Evolutionary conservation across 2,797 vertebrate species (phyloP).

Genomic region (Bovichtus diacanthus): DNA sequence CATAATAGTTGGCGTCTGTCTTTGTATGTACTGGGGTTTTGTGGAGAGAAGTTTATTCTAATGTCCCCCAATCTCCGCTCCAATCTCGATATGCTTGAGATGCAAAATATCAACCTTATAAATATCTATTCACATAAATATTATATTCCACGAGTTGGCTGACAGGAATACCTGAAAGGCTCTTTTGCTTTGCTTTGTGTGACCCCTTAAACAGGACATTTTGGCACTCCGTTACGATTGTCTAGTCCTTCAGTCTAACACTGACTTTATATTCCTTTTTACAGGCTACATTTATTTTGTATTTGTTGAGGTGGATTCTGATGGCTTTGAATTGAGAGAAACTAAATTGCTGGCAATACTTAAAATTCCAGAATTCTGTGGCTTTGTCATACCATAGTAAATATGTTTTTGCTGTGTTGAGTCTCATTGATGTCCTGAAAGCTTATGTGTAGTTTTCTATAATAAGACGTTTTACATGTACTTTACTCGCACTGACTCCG

Average conservation of each 20-base stretch:
- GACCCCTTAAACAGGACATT: neutral
- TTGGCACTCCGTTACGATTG: neutral
- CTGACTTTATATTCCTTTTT: neutral
- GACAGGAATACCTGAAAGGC: neutral
- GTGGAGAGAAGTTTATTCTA: neutral
- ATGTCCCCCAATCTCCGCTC: neutral
- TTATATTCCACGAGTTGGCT: neutral
- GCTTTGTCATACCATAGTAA: conserved; percentile 26
- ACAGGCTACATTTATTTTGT: neutral
- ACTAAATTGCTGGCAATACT: conserved; percentile 5
- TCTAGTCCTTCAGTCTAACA: neutral
- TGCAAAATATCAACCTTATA: neutral
- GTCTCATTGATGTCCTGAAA: conserved; percentile 8
- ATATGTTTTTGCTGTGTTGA: conserved; percentile 10
- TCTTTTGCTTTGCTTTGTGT: neutral
- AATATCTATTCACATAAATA: neutral
- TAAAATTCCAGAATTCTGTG: conserved; percentile 40
- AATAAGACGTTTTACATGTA: neutral
- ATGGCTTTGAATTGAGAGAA: conserved; percentile 17
- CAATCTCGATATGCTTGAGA: neutral
- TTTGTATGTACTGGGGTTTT: neutral
- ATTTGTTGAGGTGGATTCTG: conserved; percentile 13
- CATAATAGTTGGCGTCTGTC: neutral
- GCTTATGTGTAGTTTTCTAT: neutral
- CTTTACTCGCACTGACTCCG: neutral